phyloP scores from a whole-genome alignment of 2,888 invertebrate species.

The Callosobruchus maculatus region DNA sequence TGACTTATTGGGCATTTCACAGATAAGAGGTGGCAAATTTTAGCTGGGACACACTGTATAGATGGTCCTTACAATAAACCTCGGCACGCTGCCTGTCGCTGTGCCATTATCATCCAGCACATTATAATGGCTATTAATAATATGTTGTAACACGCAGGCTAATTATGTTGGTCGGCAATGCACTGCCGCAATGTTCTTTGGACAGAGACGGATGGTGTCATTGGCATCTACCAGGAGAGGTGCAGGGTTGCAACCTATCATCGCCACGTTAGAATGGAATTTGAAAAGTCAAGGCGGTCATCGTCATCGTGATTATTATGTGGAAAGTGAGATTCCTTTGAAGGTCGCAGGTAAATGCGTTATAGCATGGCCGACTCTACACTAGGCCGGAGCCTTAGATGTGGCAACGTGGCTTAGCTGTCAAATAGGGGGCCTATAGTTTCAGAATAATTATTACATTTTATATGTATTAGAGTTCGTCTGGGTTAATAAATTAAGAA shows the following conservation, averaged over 20 bases:
- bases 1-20: no score
- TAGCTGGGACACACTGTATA: no score
- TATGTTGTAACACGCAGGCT: neutral
- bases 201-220: neutral
- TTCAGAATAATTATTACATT: no score
- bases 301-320: neutral
- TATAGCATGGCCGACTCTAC: no score
- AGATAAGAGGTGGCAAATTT: no score
- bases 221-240: neutral
- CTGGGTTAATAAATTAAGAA: no score
- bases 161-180: neutral
- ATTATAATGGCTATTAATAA: neutral
- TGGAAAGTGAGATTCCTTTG: neutral
- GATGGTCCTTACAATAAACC: no score
- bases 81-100: neutral
- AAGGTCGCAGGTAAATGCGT: neutral
- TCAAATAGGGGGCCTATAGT: no score
- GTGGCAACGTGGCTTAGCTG: no score
- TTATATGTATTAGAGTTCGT: no score
- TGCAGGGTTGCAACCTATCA: neutral
- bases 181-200: neutral
- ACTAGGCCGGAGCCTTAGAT: no score
- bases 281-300: neutral
- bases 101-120: neutral
- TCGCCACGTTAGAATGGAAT: neutral